Percentiles rank a stretch among this genome's conserved stretches.
phyloP scores from a whole-genome alignment of 2,888 invertebrate species.

The Oxyteleia sp. region DNA sequence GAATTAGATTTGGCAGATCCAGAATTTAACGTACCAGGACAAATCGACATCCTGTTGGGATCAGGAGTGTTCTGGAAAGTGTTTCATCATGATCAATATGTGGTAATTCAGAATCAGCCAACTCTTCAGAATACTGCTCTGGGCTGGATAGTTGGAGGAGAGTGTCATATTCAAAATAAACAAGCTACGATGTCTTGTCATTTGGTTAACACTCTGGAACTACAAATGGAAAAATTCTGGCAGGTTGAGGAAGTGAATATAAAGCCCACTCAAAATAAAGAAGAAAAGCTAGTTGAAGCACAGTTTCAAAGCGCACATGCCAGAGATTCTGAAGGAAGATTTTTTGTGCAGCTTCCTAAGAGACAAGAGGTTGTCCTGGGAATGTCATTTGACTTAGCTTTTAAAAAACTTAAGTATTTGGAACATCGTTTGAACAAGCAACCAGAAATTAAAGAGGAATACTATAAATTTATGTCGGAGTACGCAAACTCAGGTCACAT shows the following conservation, averaged over 20 bases:
- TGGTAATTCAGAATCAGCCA: not conserved
- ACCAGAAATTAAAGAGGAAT: not conserved
- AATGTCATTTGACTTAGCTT: not conserved
- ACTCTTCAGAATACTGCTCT: conserved; percentile 1
- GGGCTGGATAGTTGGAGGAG: conserved; percentile 22
- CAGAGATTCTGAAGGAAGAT: not conserved
- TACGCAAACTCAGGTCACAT: not conserved
- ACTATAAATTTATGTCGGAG: not conserved
- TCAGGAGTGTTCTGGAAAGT: conserved; percentile 33
- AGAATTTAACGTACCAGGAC: conserved; percentile 19
- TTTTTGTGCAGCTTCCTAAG: not conserved
- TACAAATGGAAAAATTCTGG: conserved; percentile 6
- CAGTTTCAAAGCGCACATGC: not conserved
- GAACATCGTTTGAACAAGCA: not conserved
- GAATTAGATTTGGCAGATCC: conserved; percentile 37
- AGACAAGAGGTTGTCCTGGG: not conserved
- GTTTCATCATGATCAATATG: conserved; percentile 2
- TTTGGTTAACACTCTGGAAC: not conserved
- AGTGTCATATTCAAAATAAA: not conserved
- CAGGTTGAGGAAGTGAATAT: conserved; percentile 30
- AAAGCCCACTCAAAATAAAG: not conserved
- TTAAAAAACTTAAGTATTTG: not conserved
- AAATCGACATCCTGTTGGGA: conserved; percentile 33
- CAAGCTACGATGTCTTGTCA: not conserved
- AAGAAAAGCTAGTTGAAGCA: not conserved